Evolutionary conservation across 2,888 invertebrate genomes (phyloP).

Genomic region (Cosmorhoe ocellata): DNA sequence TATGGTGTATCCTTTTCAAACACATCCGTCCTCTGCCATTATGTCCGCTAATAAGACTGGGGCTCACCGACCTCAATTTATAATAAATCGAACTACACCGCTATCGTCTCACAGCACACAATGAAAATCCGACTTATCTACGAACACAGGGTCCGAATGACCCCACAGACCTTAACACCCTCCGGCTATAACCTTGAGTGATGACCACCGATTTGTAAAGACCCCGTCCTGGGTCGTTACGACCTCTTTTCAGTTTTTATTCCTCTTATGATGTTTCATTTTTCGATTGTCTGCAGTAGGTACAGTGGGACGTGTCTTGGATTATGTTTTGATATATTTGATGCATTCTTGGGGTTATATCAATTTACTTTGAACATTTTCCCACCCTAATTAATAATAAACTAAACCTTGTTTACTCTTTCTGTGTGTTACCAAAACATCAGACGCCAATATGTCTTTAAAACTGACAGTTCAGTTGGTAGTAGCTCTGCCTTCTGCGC

Average conservation of each 20-base stretch:
- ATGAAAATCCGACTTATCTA: conserved; percentile 73
- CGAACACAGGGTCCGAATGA: conserved; percentile 47
- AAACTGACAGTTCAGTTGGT: too few relatives aligned
- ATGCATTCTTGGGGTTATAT: conserved; percentile 31
- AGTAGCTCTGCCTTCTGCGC: too few relatives aligned
- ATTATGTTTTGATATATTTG: conserved; percentile 38
- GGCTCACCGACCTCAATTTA: conserved; percentile 61
- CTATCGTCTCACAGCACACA: conserved; percentile 65
- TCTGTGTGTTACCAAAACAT: too few relatives aligned
- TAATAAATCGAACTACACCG: conserved; percentile 69
- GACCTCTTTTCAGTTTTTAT: conserved; percentile 78
- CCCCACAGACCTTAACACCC: conserved; percentile 57
- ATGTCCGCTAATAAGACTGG: conserved; percentile 57
- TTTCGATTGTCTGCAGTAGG: conserved; percentile 74
- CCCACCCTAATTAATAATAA: too few relatives aligned
- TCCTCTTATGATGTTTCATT: conserved; percentile 77
- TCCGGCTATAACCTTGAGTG: conserved; percentile 71
- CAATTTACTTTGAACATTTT: not conserved
- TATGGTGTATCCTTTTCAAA: conserved; percentile 50
- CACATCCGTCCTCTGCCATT: conserved; percentile 44
- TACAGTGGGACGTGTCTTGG: conserved; percentile 60
- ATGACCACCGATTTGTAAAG: conserved; percentile 79
- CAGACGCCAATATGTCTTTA: too few relatives aligned
- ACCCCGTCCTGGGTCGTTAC: conserved; percentile 69
- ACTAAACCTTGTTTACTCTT: too few relatives aligned